Conservation (phyloP, 2,113 vertebrate species). For the Dromiciops gliroides region DNA sequence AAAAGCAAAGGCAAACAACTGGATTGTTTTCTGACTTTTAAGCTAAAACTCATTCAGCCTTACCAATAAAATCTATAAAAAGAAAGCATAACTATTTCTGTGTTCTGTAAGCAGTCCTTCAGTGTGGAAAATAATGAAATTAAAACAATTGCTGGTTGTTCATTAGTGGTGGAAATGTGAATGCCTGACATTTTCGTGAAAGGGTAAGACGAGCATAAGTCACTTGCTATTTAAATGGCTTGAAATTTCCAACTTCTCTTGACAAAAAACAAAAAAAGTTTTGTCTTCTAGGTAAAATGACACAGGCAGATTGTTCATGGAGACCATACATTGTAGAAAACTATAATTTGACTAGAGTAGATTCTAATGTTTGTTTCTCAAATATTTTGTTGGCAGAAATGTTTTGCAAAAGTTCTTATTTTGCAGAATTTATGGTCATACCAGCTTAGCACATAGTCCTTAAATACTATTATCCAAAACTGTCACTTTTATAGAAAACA, state of each 20-base stretch:
- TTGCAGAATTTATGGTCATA: not conserved
- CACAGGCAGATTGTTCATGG: slow-evolving; percentile 46
- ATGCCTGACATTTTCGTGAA: slow-evolving; percentile 78
- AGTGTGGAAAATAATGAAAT: slow-evolving; percentile 76
- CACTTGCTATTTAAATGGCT: slow-evolving; percentile 75
- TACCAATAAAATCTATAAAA: slow-evolving; percentile 72
- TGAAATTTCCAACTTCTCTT: slow-evolving; percentile 74
- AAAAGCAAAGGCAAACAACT: not conserved
- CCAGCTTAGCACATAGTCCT: not conserved
- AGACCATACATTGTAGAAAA: not conserved
- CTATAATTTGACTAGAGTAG: not conserved
- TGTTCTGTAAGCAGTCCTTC: slow-evolving; percentile 65
- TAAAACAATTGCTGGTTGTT: slow-evolving; percentile 80
- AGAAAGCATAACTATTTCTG: slow-evolving; percentile 69
- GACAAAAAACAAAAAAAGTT: slow-evolving; percentile 60
- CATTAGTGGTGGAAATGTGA: slow-evolving; percentile 73
- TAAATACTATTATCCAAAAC: slow-evolving; percentile 14
- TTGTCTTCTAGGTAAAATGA: slow-evolving; percentile 68
- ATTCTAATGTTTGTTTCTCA: not conserved
- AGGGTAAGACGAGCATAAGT: slow-evolving; percentile 66
- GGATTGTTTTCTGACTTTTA: slow-evolving; percentile 40
- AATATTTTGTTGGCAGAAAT: slow-evolving; percentile 10
- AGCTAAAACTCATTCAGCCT: slow-evolving; percentile 61
- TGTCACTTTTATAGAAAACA: slow-evolving; percentile 43
- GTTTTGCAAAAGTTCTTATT: slow-evolving; percentile 31